Conservation (phyloP, 2,113 vertebrate species). For the Lonchura striata region DNA sequence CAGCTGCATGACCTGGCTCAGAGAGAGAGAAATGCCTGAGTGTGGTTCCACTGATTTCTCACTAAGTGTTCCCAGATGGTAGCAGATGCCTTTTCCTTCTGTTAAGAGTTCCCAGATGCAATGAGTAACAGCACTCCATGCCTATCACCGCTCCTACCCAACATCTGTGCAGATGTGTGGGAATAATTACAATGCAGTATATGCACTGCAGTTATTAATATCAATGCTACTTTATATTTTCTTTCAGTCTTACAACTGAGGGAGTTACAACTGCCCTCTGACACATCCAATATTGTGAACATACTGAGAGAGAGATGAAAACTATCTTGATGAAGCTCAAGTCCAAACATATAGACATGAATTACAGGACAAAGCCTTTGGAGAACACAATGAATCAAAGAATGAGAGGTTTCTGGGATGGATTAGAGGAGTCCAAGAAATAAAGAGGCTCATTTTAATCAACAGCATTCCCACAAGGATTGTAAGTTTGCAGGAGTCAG, state of each 20-base stretch:
- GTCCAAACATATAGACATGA: not conserved
- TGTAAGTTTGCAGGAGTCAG: not conserved
- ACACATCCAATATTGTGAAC: not conserved
- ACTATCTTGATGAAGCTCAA: not conserved
- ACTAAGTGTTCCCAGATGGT: slow-evolving; percentile 8
- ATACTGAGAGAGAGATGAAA: not conserved
- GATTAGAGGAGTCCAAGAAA: not conserved
- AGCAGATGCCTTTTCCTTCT: not conserved
- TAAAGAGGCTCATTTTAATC: not conserved
- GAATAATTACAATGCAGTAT: not conserved
- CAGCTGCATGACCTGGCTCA: slow-evolving; percentile 2
- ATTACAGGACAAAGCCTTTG: not conserved
- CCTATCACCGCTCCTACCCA: not conserved
- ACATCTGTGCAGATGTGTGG: not conserved
- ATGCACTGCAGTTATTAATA: not conserved
- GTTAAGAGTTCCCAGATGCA: slow-evolving; percentile 29
- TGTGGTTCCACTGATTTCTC: not conserved
- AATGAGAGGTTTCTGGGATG: not conserved
- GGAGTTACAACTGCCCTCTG: slow-evolving; percentile 26
- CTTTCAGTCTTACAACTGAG: not conserved
- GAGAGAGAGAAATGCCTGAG: not conserved
- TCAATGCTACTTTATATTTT: not conserved
- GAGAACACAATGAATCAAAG: not conserved
- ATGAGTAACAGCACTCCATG: not conserved
- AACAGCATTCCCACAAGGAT: not conserved